Evolutionary conservation across 2,888 invertebrate species (phyloP), one percentile per base, ranked within the genome.

Genomic region (Hetaerina titia): DNA sequence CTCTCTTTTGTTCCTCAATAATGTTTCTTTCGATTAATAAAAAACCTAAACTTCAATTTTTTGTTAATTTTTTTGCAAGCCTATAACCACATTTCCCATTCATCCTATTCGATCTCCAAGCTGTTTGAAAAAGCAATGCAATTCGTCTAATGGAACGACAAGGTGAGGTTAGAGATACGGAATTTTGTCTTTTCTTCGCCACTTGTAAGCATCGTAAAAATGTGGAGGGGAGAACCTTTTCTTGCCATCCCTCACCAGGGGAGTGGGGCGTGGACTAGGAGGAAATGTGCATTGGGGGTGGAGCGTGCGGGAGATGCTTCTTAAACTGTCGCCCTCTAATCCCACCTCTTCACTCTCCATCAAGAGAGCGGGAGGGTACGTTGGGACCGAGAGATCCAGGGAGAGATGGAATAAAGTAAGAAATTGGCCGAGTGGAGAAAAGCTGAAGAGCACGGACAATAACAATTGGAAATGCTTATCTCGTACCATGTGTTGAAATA

Each of bases 121-220:
- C 22, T 2, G 45, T 45, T 45, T 45, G 45, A 5, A 5, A 17
- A 60, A 15, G 60, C 15, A 19, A 22, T n/a, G 17, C 56, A n/a
- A 57, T 69, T 22, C n/a, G 56, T 74, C 56, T 92, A 74, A 69
- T 57, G 69, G 60, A 92, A 69, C 25, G 69, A 74, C 56, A 25
- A 56, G 19, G 64, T 22, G 69, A 69, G 57, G n/a, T 22, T 17
- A 22, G 56, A 69, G 69, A 64, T 74, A 92, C 25, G 25, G 92
- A n/a, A 22, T 92, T 92, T 92, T 92, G 45, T 56, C 92, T 92
- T 92, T 13, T 31, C 58, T 17, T 31, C 92, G 31, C 31, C 90
- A 45, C 90, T 89, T 89, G n/a, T 89, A 57, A 57, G 57, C 89
- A 58, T 5, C 6, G n/a, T 89, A 19, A 15, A 22, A 45, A 81